Conservation (phyloP, 2,113 vertebrate species). For the Grantiella picta region DNA sequence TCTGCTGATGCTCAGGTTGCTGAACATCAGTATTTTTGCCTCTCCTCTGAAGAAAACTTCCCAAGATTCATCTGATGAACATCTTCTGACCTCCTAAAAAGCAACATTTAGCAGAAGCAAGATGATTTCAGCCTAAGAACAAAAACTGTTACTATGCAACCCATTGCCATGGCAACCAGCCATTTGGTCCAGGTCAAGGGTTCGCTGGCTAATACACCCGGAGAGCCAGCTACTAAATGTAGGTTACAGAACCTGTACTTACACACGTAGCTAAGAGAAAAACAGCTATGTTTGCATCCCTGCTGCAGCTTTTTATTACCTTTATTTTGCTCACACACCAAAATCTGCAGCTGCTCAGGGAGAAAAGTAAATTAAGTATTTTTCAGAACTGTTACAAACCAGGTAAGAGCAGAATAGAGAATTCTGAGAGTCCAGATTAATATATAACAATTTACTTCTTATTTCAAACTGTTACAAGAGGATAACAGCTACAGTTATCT, state of each 20-base stretch:
- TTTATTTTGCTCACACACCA: neutral
- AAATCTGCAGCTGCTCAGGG: neutral
- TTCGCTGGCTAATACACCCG: rapidly evolving
- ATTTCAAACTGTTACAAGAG: neutral
- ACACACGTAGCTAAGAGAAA: neutral
- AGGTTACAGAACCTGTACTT: neutral
- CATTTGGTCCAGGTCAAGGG: neutral
- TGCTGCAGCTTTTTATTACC: neutral
- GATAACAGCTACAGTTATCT: neutral
- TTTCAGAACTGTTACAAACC: neutral
- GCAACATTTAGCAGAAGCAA: neutral
- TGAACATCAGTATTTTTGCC: neutral
- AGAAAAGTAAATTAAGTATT: neutral
- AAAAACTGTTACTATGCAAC: neutral
- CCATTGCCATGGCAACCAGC: neutral
- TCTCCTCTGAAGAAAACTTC: neutral
- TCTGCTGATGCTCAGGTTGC: neutral
- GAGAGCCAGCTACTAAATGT: neutral
- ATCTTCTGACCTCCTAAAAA: neutral
- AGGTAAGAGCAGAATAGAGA: neutral
- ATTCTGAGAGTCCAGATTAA: neutral
- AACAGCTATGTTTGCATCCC: neutral
- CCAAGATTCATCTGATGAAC: neutral
- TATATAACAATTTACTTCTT: neutral
- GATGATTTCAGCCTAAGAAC: neutral